These are phyloP conservation scores for Aleadryas rufinucha DNA, from an alignment of 2,113 vertebrate genomes.

Conservation along the genomic window DNA sequence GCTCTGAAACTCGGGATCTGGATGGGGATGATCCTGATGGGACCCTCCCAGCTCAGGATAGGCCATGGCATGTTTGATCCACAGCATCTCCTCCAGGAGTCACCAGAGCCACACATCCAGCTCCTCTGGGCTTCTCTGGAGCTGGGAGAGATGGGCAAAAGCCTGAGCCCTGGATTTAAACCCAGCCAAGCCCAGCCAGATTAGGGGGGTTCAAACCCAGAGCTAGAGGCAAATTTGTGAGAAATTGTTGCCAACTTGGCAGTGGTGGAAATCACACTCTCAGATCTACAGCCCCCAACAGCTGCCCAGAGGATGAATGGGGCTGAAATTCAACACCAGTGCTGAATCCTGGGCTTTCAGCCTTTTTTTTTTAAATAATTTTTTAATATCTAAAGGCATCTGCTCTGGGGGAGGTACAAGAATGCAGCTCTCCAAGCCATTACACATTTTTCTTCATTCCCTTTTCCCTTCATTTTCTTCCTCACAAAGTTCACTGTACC, in stretches of 20 bases:
- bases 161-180: background rate
- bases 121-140: background rate
- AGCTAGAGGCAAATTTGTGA: background rate
- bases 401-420: background rate
- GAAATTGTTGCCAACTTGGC: background rate
- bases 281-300: background rate
- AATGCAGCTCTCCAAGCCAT: background rate
- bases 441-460: background rate
- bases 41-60: background rate
- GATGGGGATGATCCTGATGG: fast-evolving
- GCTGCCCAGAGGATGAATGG: background rate
- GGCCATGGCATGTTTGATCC: fast-evolving
- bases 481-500: background rate
- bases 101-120: background rate
- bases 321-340: background rate
- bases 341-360: background rate
- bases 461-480: background rate
- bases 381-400: background rate
- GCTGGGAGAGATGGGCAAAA: background rate
- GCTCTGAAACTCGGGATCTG: background rate
- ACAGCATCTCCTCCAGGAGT: background rate
- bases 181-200: background rate
- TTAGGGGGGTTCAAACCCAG: background rate
- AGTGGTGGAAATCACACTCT: background rate
- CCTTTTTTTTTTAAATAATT: background rate